phyloP scores from a whole-genome alignment of 2,797 vertebrate genomes.

The Pseudochirops corinnae region DNA sequence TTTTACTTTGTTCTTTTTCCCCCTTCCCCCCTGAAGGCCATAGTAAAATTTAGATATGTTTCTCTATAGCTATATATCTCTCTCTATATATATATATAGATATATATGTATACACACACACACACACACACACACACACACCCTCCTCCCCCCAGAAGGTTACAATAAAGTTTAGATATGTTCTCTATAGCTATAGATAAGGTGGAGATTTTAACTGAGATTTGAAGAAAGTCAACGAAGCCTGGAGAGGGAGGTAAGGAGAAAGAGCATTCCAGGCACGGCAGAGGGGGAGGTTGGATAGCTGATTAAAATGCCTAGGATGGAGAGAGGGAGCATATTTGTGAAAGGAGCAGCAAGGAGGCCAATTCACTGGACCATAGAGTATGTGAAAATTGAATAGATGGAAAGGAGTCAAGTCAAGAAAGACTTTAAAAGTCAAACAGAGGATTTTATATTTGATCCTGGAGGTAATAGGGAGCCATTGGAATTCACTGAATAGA shows the following conservation, averaged over 20 bases:
- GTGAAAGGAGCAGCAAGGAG: neutral
- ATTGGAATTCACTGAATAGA: neutral
- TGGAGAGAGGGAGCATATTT: neutral
- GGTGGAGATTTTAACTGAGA: neutral
- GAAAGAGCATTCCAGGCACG: neutral
- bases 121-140: too few species aligned
- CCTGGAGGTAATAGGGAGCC: neutral
- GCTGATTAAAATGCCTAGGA: neutral
- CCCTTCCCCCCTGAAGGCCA: too few species aligned
- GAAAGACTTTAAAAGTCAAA: neutral
- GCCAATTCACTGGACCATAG: neutral
- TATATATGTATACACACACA: too few species aligned
- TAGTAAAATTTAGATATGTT: too few species aligned
- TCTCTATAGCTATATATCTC: too few species aligned
- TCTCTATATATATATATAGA: too few species aligned
- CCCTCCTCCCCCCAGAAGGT: too few species aligned
- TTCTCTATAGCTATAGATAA: too few species aligned
- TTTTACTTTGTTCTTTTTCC: too few species aligned
- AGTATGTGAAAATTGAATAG: neutral
- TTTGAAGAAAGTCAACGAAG: neutral
- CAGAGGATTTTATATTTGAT: neutral
- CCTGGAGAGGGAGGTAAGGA: neutral
- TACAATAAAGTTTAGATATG: too few species aligned
- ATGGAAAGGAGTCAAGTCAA: neutral
- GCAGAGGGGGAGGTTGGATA: neutral